phyloP scores from a whole-genome alignment of 2,113 vertebrate species.

The Sterrhoptilus dennistouni region DNA sequence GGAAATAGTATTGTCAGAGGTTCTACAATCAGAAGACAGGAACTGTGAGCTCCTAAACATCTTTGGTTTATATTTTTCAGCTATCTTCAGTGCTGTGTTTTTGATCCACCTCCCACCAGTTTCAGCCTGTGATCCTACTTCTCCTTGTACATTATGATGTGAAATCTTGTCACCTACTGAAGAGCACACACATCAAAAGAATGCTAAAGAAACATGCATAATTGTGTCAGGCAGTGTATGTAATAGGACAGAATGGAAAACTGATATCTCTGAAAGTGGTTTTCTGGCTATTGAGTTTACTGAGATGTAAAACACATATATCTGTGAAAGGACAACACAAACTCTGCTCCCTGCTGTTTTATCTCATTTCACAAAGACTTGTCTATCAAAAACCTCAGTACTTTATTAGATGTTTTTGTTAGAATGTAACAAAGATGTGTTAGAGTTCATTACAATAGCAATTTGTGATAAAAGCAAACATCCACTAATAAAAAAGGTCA shows the following conservation, averaged over 20 bases:
- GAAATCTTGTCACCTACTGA: neutral
- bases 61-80: neutral
- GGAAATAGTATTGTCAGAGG: neutral
- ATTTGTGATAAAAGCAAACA: neutral
- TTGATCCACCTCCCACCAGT: neutral
- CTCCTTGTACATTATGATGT: neutral
- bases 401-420: neutral
- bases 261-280: neutral
- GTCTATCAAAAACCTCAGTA: neutral
- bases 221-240: neutral
- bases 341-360: neutral
- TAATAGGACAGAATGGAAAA: neutral
- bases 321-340: neutral
- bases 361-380: neutral
- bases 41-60: neutral
- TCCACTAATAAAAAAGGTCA: neutral
- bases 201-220: neutral
- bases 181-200: neutral
- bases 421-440: neutral
- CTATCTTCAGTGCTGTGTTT: neutral
- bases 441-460: neutral
- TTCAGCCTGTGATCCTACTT: neutral
- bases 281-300: neutral
- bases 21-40: neutral
- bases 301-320: neutral